phyloP scores from a whole-genome alignment of 2,888 invertebrate species.

The Brenthis hecate region DNA sequence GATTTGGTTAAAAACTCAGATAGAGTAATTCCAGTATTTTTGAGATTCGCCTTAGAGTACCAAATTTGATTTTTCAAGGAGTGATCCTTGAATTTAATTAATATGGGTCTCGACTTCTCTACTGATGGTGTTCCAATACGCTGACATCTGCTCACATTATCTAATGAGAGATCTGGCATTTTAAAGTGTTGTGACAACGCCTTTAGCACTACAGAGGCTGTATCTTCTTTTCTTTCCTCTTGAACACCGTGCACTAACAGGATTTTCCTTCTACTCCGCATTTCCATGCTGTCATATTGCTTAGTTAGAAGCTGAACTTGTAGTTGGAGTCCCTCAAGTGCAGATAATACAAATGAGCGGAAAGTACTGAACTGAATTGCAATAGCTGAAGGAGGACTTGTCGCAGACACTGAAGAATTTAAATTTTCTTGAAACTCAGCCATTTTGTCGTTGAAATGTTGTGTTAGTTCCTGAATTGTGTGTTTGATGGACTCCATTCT shows the following conservation, averaged over 20 bases:
- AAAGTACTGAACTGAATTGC: slow-evolving; percentile 19
- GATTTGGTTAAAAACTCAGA: slow-evolving; percentile 24
- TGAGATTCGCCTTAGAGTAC: slow-evolving; percentile 16
- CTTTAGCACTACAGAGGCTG: slow-evolving; percentile 1
- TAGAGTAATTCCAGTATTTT: slow-evolving; percentile 5
- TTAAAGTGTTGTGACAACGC: slow-evolving; percentile 14
- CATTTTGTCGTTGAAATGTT: too few species aligned
- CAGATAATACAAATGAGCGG: slow-evolving; percentile 24
- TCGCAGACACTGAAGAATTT: not conserved
- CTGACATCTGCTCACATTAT: slow-evolving; percentile 8
- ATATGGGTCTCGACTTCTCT: slow-evolving; percentile 15
- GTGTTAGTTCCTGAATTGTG: too few species aligned
- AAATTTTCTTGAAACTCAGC: too few species aligned
- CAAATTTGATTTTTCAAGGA: slow-evolving; percentile 5
- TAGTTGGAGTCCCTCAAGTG: slow-evolving; percentile 19
- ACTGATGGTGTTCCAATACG: slow-evolving; percentile 5
- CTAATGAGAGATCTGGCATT: slow-evolving; percentile 10
- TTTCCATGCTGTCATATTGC: slow-evolving; percentile 21
- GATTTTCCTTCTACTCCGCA: slow-evolving; percentile 31
- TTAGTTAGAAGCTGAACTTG: slow-evolving; percentile 27
- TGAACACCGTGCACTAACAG: slow-evolving; percentile 32
- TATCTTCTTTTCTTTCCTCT: slow-evolving; percentile 25
- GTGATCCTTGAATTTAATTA: too few species aligned
- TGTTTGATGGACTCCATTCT: too few species aligned
- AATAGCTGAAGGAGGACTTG: slow-evolving; percentile 20